A percentile compares a stretch with the other conserved stretches of the same genome.
Conservation (phyloP, 1,140 invertebrate species). For the Hycleus cichorii region DNA sequence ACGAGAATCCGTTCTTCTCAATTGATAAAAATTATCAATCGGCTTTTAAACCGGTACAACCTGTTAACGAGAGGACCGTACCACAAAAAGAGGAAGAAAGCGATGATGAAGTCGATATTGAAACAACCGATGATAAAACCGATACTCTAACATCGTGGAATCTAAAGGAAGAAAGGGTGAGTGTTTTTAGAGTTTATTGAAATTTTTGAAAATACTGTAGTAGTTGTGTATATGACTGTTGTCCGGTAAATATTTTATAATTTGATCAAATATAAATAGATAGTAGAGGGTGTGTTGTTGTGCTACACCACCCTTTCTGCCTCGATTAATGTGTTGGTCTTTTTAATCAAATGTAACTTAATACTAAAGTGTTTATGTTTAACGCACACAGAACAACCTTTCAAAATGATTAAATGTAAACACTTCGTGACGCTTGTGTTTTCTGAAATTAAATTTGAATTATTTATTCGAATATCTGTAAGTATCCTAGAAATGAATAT, state of each 20-base stretch:
- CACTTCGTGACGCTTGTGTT: slow-evolving; percentile 23
- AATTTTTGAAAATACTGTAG: not conserved
- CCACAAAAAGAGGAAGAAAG: slow-evolving; percentile 38
- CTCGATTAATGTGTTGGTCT: slow-evolving; percentile 28
- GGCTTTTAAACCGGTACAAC: slow-evolving; percentile 57
- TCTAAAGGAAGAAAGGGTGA: slow-evolving; percentile 32
- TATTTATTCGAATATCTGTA: slow-evolving; percentile 30
- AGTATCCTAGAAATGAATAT: slow-evolving; percentile 22
- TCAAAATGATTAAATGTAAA: slow-evolving; percentile 32
- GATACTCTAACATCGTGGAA: slow-evolving; percentile 27
- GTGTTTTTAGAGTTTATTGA: not conserved
- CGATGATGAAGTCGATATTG: slow-evolving; percentile 55
- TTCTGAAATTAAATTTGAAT: slow-evolving; percentile 29
- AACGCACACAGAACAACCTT: slow-evolving; percentile 25
- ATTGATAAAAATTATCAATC: slow-evolving; percentile 48
- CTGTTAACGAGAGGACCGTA: slow-evolving; percentile 22
- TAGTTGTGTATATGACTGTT: no score
- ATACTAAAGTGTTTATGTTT: slow-evolving; percentile 32
- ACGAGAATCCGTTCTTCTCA: slow-evolving; percentile 40
- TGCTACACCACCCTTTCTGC: slow-evolving; percentile 15
- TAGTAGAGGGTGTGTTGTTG: slow-evolving; percentile 16
- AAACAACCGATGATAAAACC: slow-evolving; percentile 50
- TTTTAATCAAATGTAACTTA: slow-evolving; percentile 34
- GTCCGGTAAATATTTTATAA: slow-evolving; percentile 12
- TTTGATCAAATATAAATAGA: slow-evolving; percentile 14